These are phyloP conservation scores for Pampusana beccarii DNA, from an alignment of 2,113 vertebrate genomes.

Conservation along the genomic window DNA sequence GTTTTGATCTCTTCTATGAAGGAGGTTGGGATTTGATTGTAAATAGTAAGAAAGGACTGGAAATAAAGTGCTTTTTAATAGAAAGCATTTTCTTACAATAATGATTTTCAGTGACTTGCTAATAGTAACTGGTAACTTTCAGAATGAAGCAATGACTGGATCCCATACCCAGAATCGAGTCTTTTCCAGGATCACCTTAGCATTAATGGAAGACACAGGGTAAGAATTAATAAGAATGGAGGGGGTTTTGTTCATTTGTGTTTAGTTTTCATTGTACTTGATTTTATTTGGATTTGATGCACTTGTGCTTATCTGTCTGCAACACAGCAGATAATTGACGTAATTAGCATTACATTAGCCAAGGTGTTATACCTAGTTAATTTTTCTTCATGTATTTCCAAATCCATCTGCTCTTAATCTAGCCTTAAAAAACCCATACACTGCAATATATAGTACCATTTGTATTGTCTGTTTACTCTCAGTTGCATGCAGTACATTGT, in stretches of 20 bases:
- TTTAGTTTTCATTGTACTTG: neutral
- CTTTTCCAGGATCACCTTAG: conserved; percentile 94
- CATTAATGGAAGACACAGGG: conserved; percentile 98
- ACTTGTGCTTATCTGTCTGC: neutral
- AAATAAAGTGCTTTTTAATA: neutral
- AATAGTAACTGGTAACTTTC: conserved; percentile 50
- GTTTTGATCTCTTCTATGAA: neutral
- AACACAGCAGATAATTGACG: neutral
- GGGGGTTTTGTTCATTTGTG: neutral
- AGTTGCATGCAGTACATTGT: neutral
- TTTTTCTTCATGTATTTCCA: neutral
- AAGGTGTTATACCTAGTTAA: neutral
- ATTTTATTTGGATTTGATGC: neutral
- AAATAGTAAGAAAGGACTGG: neutral
- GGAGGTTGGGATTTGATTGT: neutral
- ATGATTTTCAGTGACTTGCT: neutral
- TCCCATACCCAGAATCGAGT: conserved; percentile 96
- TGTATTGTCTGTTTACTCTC: neutral
- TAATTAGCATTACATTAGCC: neutral
- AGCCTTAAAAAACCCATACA: neutral
- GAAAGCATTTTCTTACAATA: neutral
- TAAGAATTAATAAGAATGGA: conserved; percentile 58
- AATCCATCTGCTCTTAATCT: neutral
- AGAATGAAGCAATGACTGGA: conserved; percentile 99
- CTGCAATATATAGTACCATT: neutral